A percentile compares a stretch with the other conserved stretches of the same genome.
phyloP scores from a whole-genome alignment of 2,797 vertebrate genomes.

The Anas acuta region DNA sequence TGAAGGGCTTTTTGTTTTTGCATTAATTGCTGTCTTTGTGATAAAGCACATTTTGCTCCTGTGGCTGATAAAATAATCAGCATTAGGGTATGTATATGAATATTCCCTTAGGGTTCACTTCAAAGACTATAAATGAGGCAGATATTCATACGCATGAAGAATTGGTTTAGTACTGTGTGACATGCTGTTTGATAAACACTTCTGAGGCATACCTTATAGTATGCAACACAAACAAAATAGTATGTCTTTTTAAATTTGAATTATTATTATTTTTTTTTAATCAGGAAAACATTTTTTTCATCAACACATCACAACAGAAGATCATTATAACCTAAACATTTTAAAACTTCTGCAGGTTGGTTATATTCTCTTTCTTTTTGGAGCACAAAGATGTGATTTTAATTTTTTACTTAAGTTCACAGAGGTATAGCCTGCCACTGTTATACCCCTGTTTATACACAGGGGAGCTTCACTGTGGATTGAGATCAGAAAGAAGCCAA shows the following conservation, averaged over 20 bases:
- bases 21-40: constrained; percentile 72
- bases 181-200: constrained; percentile 66
- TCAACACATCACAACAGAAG: not conserved
- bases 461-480: not conserved
- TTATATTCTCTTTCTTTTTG: not conserved
- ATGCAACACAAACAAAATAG: not conserved
- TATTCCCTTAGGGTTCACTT: constrained; percentile 66
- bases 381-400: not conserved
- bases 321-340: not conserved
- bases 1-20: constrained; percentile 59
- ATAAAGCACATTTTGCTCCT: constrained; percentile 58
- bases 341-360: not conserved
- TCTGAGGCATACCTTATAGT: constrained; percentile 26
- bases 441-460: not conserved
- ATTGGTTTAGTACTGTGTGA: constrained; percentile 48
- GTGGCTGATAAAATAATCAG: constrained; percentile 65
- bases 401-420: not conserved
- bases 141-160: constrained; percentile 50
- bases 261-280: not conserved
- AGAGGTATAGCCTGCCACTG: not conserved
- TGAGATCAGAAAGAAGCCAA: not conserved
- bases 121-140: constrained; percentile 66
- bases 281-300: not conserved
- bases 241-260: not conserved
- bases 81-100: constrained; percentile 5